phyloP scores from a whole-genome alignment of 2,113 vertebrate species.

The Corythaixoides concolor region DNA sequence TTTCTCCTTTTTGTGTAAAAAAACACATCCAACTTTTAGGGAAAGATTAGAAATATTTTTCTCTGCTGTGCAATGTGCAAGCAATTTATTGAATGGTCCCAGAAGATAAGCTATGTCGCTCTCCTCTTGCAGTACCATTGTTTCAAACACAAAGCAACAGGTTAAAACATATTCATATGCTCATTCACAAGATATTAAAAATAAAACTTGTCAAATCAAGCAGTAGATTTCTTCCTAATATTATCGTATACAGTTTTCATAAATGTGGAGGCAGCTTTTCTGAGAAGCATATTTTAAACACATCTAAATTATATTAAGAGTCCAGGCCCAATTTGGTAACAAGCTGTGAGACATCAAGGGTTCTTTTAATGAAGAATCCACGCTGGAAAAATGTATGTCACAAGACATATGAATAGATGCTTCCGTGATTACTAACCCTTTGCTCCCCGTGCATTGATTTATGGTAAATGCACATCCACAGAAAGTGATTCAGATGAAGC shows the following conservation, averaged over 20 bases:
- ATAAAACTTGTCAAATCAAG: constrained; percentile 48
- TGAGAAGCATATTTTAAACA: constrained; percentile 43
- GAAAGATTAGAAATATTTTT: background rate
- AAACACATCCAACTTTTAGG: background rate
- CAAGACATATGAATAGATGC: constrained; percentile 33
- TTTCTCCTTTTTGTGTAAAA: background rate
- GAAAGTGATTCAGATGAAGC: background rate
- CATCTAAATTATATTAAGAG: constrained; percentile 45
- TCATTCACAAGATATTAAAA: background rate
- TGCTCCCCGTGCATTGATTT: background rate
- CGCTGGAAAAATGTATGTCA: constrained; percentile 54
- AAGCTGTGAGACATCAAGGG: constrained; percentile 68
- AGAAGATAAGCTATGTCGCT: background rate
- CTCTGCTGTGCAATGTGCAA: background rate
- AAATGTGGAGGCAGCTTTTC: constrained; percentile 11
- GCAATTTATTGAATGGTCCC: constrained; percentile 5
- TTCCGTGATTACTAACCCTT: constrained; percentile 38
- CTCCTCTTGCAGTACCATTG: background rate
- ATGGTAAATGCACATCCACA: background rate
- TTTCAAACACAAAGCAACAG: constrained; percentile 35
- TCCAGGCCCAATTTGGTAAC: constrained; percentile 62
- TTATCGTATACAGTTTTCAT: constrained; percentile 4
- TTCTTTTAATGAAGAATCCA: constrained; percentile 57
- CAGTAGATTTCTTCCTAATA: constrained; percentile 26
- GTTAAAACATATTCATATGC: constrained; percentile 21